These are phyloP conservation scores for Lytechinus variegatus DNA, from an alignment of 35 echinoderm and acorn worm species.

Conservation along the genomic window DNA sequence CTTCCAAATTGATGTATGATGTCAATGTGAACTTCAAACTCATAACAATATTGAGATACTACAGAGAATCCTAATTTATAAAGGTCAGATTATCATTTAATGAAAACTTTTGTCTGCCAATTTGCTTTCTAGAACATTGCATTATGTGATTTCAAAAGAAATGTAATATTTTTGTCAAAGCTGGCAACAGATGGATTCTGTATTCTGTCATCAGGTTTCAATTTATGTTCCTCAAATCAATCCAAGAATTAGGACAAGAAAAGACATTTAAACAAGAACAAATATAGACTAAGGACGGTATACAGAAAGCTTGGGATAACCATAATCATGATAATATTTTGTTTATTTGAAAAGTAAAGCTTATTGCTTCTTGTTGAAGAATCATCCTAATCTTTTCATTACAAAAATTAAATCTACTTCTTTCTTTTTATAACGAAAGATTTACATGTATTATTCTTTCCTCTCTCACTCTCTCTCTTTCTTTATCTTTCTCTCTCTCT, in stretches of 20 bases:
- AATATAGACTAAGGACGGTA: background rate
- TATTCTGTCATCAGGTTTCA: background rate
- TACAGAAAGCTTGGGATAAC: background rate
- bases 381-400: background rate
- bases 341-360: background rate
- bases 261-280: background rate
- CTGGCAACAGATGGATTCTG: background rate
- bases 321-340: slow-evolving; percentile 8
- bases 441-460: background rate
- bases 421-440: background rate
- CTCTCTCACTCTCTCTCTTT: background rate
- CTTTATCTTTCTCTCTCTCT: background rate
- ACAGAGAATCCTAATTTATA: background rate
- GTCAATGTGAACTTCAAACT: background rate
- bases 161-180: background rate
- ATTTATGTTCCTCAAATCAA: slow-evolving; percentile 13
- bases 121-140: background rate
- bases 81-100: slow-evolving; percentile 6
- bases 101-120: slow-evolving; percentile 4
- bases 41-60: background rate
- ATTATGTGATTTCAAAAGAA: background rate
- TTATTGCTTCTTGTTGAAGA: background rate
- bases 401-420: background rate
- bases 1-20: background rate
- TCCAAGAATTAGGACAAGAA: background rate